phyloP scores from a whole-genome alignment of 2,888 invertebrate genomes.

The Euphydryas editha region DNA sequence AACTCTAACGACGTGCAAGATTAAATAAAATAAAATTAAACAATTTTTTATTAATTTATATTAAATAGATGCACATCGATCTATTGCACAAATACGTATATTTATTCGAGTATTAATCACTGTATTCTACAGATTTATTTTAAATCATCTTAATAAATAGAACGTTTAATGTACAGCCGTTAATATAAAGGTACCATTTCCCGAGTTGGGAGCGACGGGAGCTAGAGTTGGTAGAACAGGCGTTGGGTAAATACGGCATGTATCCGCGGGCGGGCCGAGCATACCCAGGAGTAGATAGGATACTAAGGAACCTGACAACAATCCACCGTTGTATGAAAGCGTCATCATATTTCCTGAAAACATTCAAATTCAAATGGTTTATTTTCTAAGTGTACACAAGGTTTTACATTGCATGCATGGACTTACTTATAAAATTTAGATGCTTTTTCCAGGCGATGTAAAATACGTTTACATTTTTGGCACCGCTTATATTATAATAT shows the following conservation, averaged over 20 bases:
- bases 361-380: too few species aligned
- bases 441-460: too few species aligned
- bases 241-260: constrained; percentile 77
- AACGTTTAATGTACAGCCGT: constrained; percentile 43
- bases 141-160: too few species aligned
- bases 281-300: constrained; percentile 90
- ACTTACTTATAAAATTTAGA: too few species aligned
- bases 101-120: background rate
- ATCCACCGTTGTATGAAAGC: constrained; percentile 93
- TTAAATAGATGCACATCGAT: background rate
- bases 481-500: too few species aligned
- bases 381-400: too few species aligned
- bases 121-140: background rate
- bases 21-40: background rate
- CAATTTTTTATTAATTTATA: background rate
- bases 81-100: background rate
- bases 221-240: constrained; percentile 64
- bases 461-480: too few species aligned
- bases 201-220: constrained; percentile 53
- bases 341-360: constrained; percentile 95
- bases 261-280: constrained; percentile 79
- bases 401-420: too few species aligned
- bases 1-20: background rate
- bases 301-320: constrained; percentile 92
- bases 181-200: constrained; percentile 44